Conservation (phyloP, 2,797 vertebrate species). For the Hydrocynus forskahlii region DNA sequence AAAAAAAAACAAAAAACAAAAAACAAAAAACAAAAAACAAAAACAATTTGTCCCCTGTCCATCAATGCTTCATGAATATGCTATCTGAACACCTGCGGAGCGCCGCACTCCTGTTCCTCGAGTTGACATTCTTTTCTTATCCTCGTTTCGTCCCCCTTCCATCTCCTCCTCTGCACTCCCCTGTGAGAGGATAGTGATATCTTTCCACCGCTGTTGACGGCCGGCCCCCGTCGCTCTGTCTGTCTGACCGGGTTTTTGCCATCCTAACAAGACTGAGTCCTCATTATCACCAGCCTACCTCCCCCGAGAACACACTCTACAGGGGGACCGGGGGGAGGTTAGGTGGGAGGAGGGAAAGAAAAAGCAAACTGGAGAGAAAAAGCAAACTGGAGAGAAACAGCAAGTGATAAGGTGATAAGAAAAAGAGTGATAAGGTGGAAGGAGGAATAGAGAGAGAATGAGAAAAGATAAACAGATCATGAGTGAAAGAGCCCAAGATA, state of each 20-base stretch:
- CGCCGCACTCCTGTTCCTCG: background rate
- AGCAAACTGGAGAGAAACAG: conserved; percentile 9
- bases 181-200: conserved; percentile 41
- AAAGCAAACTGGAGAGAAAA: background rate
- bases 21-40: too few relatives aligned
- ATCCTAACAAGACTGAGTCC: conserved; percentile 58
- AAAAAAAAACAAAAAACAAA: background rate
- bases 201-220: conserved; percentile 42
- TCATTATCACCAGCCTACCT: conserved; percentile 56
- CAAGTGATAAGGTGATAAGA: conserved; percentile 13
- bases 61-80: background rate
- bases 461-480: too few relatives aligned
- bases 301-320: conserved; percentile 48
- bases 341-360: background rate
- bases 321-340: conserved; percentile 18
- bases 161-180: conserved; percentile 36
- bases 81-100: conserved; percentile 42
- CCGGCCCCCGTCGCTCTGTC: conserved; percentile 15
- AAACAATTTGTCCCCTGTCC: background rate
- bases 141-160: conserved; percentile 16
- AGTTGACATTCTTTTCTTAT: conserved; percentile 26
- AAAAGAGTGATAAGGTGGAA: background rate
- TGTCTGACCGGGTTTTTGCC: conserved; percentile 52
- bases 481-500: too few relatives aligned
- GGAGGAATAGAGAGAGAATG: background rate